These are phyloP conservation scores for honey bee (Apis mellifera) DNA, from an alignment of 1,140 invertebrate genomes.

Conservation along the genomic window Amel_HAv3.1 CM009931.2:4142501-4143000, in stretches of 20 bases:
- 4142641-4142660: neutral
- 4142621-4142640: constrained; percentile 34
- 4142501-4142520: no score
- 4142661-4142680: neutral
- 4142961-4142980: neutral
- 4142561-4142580: neutral
- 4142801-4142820: neutral
- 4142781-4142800: neutral
- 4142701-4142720: constrained; percentile 10
- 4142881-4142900: constrained; percentile 20
- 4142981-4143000: constrained; percentile 41
- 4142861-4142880: constrained; percentile 20
- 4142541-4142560: neutral
- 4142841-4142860: neutral
- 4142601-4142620: neutral
- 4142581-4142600: neutral
- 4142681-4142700: neutral
- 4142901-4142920: neutral
- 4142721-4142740: constrained; percentile 20
- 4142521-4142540: neutral
- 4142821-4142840: neutral
- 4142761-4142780: constrained; percentile 8
- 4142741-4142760: constrained; percentile 18
- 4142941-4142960: constrained; percentile 15
- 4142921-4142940: neutral